Base-by-base conservation (phyloP, 1,140 invertebrate genomes). In the Diachasmimorpha longicaudata region DNA sequence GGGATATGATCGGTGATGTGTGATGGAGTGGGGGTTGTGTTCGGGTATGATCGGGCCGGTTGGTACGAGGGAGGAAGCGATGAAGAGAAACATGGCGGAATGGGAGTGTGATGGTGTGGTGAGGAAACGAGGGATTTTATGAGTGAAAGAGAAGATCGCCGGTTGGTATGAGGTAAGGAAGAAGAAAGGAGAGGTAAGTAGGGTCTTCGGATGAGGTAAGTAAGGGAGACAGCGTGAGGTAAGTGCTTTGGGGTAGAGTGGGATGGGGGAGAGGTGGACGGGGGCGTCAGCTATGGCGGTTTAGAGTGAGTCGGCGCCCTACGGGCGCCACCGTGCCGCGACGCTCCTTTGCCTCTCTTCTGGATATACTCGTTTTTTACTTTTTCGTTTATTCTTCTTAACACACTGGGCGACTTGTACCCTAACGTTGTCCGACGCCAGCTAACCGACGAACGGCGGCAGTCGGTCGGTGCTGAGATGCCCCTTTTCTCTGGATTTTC, bases 251-350 rank as follows among this genome's bases (percentile, higher is more conserved):
- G 76, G 55, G 70, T 72, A 39, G 71, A 42, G 31, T 63, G n/a
- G 44, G 31, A 39, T 70, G 23, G 42, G 19, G 4, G 63, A 68
- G 63, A 68, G 39, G 21, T 69, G 71, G 58, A 74, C 72, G 75
- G 79, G 81, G 85, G 78, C 81, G 83, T 86, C 81, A 82, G 82
- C 78, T 79, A 81, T 79, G 81, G 84, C 81, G 83, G 83, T 81
- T 79, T 80, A 86, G 80, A 82, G 81, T 76, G 80, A 84, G 85
- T 84, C 85, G 86, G 85, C 86, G 86, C 85, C 86, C 85, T 81
- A 77, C 80, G 85, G 86, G 86, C 86, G 87, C 87, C 87, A 87
- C 80, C 69, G 76, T 86, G 87, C 87, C 87, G 86, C 21, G 66
- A 67, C 72, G 48, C 78, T 77, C 78, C 68, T 23, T 70, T 58